Base-by-base conservation (phyloP, 2,113 vertebrate genomes). In the Scomber japonicus region DNA sequence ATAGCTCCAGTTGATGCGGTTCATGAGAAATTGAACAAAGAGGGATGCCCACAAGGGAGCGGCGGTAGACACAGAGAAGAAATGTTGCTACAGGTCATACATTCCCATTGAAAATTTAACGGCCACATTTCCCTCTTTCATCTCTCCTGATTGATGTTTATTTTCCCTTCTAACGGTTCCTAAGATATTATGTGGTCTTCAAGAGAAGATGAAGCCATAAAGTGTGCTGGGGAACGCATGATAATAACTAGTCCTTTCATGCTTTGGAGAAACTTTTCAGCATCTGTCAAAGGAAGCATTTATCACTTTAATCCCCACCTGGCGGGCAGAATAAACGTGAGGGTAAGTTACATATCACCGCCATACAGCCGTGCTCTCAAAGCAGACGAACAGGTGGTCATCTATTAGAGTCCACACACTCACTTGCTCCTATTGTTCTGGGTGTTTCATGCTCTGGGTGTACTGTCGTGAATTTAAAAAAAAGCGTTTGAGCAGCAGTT, bases 311-410 rank as follows among this genome's bases (percentile, higher is more conserved):
- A 94, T 94, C 93, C 92, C 84, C 89, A 82, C 86, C 89, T 94
- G 85, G 86, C 89, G 87, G 80, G 82, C 65, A 93, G 94, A 93
- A 85, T 87, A 93, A 94, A 90, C 53, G 88, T n/a, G 50, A 92
- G 89, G 84, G 71, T 88, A 85, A 89, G 85, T 90, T 91, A 85
- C 91, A 89, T 75, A 74, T 85, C 82, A 86, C 79, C 45, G 75
- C 81, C 81, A 82, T 90, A 56, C 80, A 88, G 83, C 82, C 73
- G 48, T 31, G 80, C 75, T 85, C 84, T 89, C 86, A 86, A 81
- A 90, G 89, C 89, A 91, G 92, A 87, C 57, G 80, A 94, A 93
- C 93, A 95, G 94, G 94, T 95, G 94, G 92, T 93, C 84, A 92
- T 89, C 70, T 54, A 11, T 71, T 72, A 71, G 76, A 82, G 85